phyloP scores from a whole-genome alignment of 2,797 vertebrate species.

The Falco peregrinus region DNA sequence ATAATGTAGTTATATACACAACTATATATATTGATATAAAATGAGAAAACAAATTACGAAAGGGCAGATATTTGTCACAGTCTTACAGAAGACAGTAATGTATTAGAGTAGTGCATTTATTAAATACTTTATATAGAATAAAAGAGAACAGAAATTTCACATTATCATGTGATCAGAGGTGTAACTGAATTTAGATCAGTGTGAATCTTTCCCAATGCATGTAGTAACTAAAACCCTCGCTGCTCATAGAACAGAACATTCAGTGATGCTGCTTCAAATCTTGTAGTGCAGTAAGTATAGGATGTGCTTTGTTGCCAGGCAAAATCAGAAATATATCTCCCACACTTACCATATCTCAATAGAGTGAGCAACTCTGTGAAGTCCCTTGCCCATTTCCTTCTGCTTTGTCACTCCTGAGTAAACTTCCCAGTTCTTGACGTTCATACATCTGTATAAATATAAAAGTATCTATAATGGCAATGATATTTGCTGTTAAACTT shows the following conservation, averaged over 20 bases:
- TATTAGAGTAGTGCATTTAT: neutral
- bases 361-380: conserved; percentile 57
- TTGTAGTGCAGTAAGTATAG: neutral
- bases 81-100: neutral
- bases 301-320: conserved; percentile 20
- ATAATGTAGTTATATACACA: no score
- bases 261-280: neutral
- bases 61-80: neutral
- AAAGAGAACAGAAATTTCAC: neutral
- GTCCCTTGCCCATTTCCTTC: conserved; percentile 64
- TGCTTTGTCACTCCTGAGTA: conserved; percentile 51
- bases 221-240: neutral
- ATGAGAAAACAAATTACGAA: neutral
- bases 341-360: neutral
- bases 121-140: neutral
- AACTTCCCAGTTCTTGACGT: conserved; percentile 39
- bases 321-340: neutral
- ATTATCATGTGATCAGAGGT: neutral
- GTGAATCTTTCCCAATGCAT: neutral
- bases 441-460: neutral
- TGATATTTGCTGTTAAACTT: neutral
- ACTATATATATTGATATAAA: no score
- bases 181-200: neutral
- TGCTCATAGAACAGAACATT: neutral
- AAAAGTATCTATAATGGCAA: neutral